These are phyloP conservation scores for Esox niger DNA, from an alignment of 2,113 vertebrate species.

Conservation along the genomic window DNA sequence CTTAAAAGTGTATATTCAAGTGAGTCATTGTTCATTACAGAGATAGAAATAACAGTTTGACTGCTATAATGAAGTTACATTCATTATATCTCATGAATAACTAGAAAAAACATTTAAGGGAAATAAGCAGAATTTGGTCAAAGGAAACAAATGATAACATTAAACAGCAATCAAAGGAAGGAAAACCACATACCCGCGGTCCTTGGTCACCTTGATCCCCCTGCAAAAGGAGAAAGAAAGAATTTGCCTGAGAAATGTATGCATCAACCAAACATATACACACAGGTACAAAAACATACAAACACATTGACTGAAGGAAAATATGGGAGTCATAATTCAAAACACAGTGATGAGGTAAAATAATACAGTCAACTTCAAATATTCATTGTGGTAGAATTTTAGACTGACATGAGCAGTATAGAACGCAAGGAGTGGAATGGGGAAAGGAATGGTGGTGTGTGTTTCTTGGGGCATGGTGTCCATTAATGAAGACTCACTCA, in stretches of 20 bases:
- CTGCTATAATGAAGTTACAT: no score
- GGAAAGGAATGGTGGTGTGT: background rate
- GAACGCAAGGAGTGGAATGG: no score
- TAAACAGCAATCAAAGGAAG: constrained; percentile 45
- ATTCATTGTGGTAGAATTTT: constrained; percentile 55
- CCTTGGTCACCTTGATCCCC: constrained; percentile 99
- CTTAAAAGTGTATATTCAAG: no score
- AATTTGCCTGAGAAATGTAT: constrained; percentile 35
- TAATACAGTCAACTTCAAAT: constrained; percentile 58
- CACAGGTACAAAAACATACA: background rate
- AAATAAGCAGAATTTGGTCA: constrained; percentile 55
- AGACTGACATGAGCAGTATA: constrained; percentile 45
- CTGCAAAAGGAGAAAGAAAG: constrained; percentile 74
- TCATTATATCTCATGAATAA: no score
- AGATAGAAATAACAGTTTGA: no score
- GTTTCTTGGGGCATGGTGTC: background rate
- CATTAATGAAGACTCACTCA: no score
- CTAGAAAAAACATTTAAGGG: no score
- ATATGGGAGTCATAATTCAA: no score
- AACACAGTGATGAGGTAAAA: constrained; percentile 58
- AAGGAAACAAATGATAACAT: constrained; percentile 45
- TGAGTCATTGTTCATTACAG: no score
- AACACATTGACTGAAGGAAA: no score
- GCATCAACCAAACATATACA: constrained; percentile 11
- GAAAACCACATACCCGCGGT: constrained; percentile 88